A percentile compares a stretch with the other conserved stretches of the same genome.
Evolutionary conservation across 2,113 vertebrate genomes (phyloP).

Genomic region (Phasianus colchicus): DNA sequence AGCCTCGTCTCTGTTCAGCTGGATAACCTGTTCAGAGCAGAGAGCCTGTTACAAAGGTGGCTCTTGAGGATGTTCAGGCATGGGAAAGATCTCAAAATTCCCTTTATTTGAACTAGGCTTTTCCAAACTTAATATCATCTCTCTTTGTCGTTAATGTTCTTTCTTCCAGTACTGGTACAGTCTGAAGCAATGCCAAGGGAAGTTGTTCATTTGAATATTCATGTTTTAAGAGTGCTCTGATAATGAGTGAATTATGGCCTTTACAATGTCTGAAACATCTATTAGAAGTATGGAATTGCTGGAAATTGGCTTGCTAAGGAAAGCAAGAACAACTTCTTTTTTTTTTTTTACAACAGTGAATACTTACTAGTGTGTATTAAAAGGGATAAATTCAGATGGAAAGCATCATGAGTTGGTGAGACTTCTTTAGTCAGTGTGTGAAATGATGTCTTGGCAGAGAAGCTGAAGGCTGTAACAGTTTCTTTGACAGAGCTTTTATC

Average conservation of each 20-base stretch:
- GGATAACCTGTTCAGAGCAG: neutral
- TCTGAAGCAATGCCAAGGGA: neutral
- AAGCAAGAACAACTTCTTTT: neutral
- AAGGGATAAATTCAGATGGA: neutral
- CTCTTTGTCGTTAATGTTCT: neutral
- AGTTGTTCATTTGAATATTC: neutral
- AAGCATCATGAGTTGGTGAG: neutral
- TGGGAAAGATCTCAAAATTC: neutral
- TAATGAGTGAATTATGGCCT: neutral
- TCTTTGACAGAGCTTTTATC: neutral
- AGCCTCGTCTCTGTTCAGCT: neutral
- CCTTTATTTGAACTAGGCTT: neutral
- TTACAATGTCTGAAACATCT: neutral
- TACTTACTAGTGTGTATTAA: neutral
- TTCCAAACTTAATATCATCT: neutral
- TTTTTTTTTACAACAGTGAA: neutral
- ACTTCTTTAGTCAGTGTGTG: neutral
- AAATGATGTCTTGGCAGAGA: neutral
- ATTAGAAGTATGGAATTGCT: neutral
- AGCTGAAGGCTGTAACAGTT: neutral
- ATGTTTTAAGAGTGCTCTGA: neutral
- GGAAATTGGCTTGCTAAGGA: neutral
- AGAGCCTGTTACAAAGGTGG: neutral
- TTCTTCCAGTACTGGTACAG: accelerated
- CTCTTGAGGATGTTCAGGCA: neutral